Percentiles rank a stretch among this genome's conserved stretches.
Conservation (phyloP, 1,140 invertebrate genomes). For the Drosophila nigromelanica region DNA sequence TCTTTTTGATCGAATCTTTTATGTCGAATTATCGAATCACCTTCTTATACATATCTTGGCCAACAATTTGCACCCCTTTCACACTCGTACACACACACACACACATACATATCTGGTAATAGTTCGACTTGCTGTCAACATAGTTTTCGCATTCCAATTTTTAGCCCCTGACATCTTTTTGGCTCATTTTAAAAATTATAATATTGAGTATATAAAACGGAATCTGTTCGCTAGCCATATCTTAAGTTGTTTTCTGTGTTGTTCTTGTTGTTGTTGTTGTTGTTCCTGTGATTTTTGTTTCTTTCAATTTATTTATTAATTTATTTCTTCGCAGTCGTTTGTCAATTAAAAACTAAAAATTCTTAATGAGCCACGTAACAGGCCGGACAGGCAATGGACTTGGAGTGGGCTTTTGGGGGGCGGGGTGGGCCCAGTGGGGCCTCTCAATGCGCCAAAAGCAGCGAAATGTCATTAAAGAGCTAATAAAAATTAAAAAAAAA, state of each 20-base stretch:
- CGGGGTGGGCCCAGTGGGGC: conserved; percentile 3
- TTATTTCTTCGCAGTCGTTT: conserved; percentile 42
- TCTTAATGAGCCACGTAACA: conserved; percentile 80
- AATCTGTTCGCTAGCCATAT: conserved; percentile 27
- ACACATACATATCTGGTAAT: conserved; percentile 12
- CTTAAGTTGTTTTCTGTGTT: background rate
- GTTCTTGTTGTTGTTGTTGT: conserved; percentile 8
- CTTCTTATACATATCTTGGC: conserved; percentile 18
- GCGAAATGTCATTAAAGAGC: conserved; percentile 72
- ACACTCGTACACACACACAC: background rate
- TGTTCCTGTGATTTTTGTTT: conserved; percentile 25
- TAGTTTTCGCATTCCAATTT: conserved; percentile 52
- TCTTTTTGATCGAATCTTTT: conserved; percentile 1
- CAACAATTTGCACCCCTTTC: conserved; percentile 6
- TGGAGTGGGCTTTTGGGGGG: background rate
- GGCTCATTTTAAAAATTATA: conserved; percentile 41
- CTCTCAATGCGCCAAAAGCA: conserved; percentile 49
- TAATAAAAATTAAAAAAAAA: conserved; percentile 68
- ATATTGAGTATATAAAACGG: conserved; percentile 33
- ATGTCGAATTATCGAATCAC: conserved; percentile 22
- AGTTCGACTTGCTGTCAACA: conserved; percentile 47
- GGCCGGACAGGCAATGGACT: conserved; percentile 36
- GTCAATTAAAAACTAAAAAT: conserved; percentile 77
- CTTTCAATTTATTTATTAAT: conserved; percentile 36
- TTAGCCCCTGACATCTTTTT: conserved; percentile 56